These are phyloP conservation scores for Lycaon pictus DNA, from an alignment of 2,113 vertebrate genomes.

Conservation along the genomic window DNA sequence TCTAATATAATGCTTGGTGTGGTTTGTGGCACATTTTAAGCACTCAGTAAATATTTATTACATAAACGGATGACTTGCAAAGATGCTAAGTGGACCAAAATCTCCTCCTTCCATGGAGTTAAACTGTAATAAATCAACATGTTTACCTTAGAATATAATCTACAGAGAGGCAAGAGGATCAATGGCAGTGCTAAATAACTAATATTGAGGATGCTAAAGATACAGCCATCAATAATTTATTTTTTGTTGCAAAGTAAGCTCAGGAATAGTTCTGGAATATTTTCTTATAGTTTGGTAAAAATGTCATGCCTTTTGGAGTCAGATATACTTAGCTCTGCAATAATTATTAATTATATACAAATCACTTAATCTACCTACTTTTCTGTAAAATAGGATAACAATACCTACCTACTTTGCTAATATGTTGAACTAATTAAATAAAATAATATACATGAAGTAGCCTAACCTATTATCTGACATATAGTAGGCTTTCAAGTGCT, in stretches of 20 bases:
- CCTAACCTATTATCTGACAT: background rate
- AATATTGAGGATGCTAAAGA: background rate
- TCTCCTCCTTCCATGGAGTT: background rate
- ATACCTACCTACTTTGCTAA: background rate
- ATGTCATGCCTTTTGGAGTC: background rate
- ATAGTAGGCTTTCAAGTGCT: background rate
- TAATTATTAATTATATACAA: background rate
- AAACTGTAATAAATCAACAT: background rate
- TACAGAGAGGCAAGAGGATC: background rate
- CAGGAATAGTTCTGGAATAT: background rate
- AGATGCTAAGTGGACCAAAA: background rate
- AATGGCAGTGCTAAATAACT: background rate
- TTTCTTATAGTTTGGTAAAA: background rate
- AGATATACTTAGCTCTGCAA: background rate
- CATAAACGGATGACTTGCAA: background rate
- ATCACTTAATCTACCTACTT: background rate
- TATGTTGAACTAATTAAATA: conserved; percentile 38
- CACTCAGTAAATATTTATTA: background rate
- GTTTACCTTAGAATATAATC: background rate
- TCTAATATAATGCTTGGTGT: background rate
- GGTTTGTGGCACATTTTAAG: background rate
- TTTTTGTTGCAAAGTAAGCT: background rate
- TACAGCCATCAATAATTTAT: background rate
- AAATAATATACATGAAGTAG: background rate
- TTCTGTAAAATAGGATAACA: background rate